Base-by-base conservation (phyloP, 2,888 invertebrate genomes). In the Diarsia rubi region DNA sequence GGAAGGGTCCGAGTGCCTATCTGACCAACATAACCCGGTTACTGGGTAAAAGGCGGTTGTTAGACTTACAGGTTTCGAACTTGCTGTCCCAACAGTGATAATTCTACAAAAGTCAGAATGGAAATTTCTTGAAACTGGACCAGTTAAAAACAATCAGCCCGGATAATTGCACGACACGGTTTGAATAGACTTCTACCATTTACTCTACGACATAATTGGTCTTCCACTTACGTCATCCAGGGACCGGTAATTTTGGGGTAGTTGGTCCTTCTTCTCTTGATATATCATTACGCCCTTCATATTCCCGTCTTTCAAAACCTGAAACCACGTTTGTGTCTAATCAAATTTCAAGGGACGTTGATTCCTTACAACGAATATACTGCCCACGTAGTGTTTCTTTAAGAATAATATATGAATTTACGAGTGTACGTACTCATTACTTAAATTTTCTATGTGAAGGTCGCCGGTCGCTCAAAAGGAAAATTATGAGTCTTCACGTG, bases 401-500 rank as follows among this genome's bases (percentile, higher is more conserved):
- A n/a, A 3, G 14, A 73, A 73, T 52, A 24, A 63, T 75, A 24
- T 54, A 75, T 49, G 37, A 37, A 19, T 54, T 44, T 5, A 16
- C 3, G 31, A 14, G 31, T 44, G 9, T 24, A 6, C 27, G 16
- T 49, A 11, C 65, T 16, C 47, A 44, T 42, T 42, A n/a, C 27
- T 11, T 16, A 42, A 27, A 65, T 65, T n/a, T 2, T 75, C 16
- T 14, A 27, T 47, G 27, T 6, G 19, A 42, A 60, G 9, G 16
- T 47, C 19, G 8, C 45, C 47, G 9, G 16, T 47, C 19, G 8
- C 45, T 54, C 19, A 47, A 67, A 59, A 47, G 42, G 19, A 3
- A 31, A 67, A 67, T 59, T 59, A 75, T 16, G 47, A 44, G n/a
- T 67, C 16, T 47, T 27, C 52, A 63, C 2, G 11, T n/a, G n/a